Percentiles rank a stretch among this genome's conserved stretches.
phyloP scores from a whole-genome alignment of 2,113 vertebrate genomes.

The Brachypodius melanocephalos region DNA sequence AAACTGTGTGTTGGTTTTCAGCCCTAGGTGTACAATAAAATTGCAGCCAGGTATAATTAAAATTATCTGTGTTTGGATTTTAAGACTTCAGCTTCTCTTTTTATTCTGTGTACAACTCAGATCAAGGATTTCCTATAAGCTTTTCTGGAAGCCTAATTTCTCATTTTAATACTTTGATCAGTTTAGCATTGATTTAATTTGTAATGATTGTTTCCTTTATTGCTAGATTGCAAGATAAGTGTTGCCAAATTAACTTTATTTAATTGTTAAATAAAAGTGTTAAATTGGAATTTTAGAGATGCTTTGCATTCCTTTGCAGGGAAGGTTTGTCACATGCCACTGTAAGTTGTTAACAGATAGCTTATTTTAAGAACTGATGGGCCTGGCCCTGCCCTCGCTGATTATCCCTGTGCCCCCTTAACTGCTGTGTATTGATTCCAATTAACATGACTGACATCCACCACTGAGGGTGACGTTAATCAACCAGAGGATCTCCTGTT shows the following conservation, averaged over 20 bases:
- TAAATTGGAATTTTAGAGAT: conserved; percentile 43
- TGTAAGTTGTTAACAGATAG: conserved; percentile 21
- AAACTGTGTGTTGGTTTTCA: neutral
- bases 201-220: neutral
- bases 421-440: conserved; percentile 74
- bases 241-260: conserved; percentile 36
- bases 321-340: conserved; percentile 10
- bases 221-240: neutral
- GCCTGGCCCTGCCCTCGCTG: conserved; percentile 56
- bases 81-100: neutral
- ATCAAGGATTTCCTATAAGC: neutral
- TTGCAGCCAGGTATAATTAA: neutral
- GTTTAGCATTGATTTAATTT: conserved; percentile 9
- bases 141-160: neutral
- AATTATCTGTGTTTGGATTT: neutral
- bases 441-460: conserved; percentile 74
- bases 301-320: conserved; percentile 35
- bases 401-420: conserved; percentile 65
- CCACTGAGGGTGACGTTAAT: conserved; percentile 71
- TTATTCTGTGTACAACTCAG: neutral
- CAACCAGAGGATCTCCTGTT: conserved; percentile 64
- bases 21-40: neutral
- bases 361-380: conserved; percentile 49
- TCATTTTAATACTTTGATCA: conserved; percentile 11
- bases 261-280: too few relatives aligned